phyloP scores from a whole-genome alignment of 2,113 vertebrate species.

The Capreolus pygargus region DNA sequence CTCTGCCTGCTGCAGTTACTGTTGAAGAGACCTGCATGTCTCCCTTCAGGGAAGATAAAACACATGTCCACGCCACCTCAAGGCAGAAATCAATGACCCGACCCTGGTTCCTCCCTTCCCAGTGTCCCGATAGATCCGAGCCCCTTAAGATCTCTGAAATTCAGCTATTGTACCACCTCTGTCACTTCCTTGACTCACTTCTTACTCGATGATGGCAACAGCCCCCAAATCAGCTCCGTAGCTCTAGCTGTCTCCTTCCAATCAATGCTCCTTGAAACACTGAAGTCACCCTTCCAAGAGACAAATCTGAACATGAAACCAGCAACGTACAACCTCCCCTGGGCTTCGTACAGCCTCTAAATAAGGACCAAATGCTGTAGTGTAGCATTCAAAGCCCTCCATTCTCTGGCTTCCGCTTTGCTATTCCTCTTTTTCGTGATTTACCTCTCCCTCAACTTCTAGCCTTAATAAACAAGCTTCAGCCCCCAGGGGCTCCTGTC shows the following conservation, averaged over 20 bases:
- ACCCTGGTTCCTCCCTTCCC: neutral
- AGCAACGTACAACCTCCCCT: neutral
- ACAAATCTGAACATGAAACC: neutral
- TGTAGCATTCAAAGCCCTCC: neutral
- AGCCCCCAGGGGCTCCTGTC: neutral
- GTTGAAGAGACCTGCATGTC: fast-evolving
- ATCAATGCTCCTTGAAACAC: neutral
- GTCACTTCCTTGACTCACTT: neutral
- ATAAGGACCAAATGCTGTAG: neutral
- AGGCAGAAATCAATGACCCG: neutral
- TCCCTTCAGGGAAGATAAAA: neutral
- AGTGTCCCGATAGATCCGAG: neutral
- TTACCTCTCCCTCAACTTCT: neutral
- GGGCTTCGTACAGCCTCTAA: neutral
- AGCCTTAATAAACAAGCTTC: neutral
- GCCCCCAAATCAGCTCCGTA: neutral
- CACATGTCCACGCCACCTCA: neutral
- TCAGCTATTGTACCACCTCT: neutral
- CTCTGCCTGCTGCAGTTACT: neutral
- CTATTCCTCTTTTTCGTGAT: neutral
- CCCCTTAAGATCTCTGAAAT: neutral
- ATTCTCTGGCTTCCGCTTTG: neutral
- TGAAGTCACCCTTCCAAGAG: neutral
- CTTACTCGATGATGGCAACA: neutral
- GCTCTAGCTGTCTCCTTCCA: neutral